Base-by-base conservation (phyloP, 1,140 invertebrate species). In the Apis dorsata region DNA sequence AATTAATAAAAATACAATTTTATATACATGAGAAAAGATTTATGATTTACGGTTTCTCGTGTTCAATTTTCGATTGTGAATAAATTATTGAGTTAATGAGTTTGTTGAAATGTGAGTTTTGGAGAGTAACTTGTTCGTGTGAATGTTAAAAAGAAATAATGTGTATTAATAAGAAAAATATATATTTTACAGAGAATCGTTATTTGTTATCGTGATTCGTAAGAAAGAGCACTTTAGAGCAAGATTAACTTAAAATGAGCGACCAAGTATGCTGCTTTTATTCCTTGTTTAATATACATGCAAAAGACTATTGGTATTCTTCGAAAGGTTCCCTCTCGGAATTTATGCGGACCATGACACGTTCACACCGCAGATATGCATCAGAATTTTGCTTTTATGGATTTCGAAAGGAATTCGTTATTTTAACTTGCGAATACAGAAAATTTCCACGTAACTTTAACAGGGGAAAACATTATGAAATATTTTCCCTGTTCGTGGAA, bases 341-440 rank as follows among this genome's bases (percentile, higher is more conserved):
- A 55, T 55, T 72, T 65, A 70, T 74, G n/a, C n/a, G 70, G 19
- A 53, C 19, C 49, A n/a, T 57, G 62, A 68, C 63, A 68, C 12
- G n/a, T 53, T 65, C 57, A 21, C 51, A 57, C 63, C 13, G 44
- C 59, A 63, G 60, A 49, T 49, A 63, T 63, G 73, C 59, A 51
- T 63, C 44, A 63, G 60, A 57, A 44, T 44, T 53, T 68, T 57
- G 19, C 51, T 24, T 65, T 57, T 68, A 55, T 57, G 53, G 51
- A 68, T 55, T 78, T 44, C 51, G 28, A 78, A 55, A 66, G 51
- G 63, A 78, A 78, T 78, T 78, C 34, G 57, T 62, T 74, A 74
- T 74, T 74, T 60, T 74, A 44, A 74, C 59, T 49, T 15, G 9
- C 24, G n/a, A 60, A 74, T 15, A 49, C 57, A 49, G 21, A 2